A percentile compares a stretch with the other conserved stretches of the same genome.
phyloP scores from a whole-genome alignment of 2,888 invertebrate genomes.

The Nomada ruficornis region DNA sequence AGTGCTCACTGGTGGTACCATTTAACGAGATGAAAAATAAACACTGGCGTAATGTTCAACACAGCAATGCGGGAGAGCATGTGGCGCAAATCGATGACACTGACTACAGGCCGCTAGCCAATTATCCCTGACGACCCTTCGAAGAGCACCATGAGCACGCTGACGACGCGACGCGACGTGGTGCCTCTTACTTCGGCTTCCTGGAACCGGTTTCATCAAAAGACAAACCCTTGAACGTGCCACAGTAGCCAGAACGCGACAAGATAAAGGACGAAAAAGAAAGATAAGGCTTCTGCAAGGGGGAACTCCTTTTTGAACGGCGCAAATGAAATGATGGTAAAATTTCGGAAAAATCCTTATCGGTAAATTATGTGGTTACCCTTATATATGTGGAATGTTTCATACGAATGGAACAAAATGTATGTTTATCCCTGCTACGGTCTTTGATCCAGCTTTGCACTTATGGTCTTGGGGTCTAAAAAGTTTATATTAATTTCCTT shows the following conservation, averaged over 20 bases:
- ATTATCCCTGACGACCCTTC: slow-evolving; percentile 69
- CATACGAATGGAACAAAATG: too few species aligned
- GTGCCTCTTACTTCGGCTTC: background rate
- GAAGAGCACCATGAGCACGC: slow-evolving; percentile 49
- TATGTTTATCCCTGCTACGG: too few species aligned
- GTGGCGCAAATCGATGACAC: slow-evolving; percentile 74
- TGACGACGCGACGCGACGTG: too few species aligned
- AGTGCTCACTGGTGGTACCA: slow-evolving; percentile 45
- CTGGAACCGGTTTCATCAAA: slow-evolving; percentile 34
- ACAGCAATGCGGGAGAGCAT: slow-evolving; percentile 71
- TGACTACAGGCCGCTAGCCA: slow-evolving; percentile 55
- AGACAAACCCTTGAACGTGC: background rate
- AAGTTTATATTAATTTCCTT: too few species aligned
- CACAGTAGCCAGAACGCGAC: too few species aligned
- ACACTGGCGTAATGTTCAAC: slow-evolving; percentile 62
- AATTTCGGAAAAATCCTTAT: too few species aligned
- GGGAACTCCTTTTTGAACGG: slow-evolving; percentile 24
- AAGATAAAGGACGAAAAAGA: background rate
- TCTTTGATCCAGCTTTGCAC: too few species aligned
- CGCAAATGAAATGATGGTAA: too few species aligned
- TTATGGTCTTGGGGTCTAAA: too few species aligned
- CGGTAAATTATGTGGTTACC: too few species aligned
- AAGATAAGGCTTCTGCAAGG: slow-evolving; percentile 14
- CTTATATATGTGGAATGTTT: too few species aligned
- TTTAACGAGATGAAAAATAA: slow-evolving; percentile 71